Evolutionary conservation across 2,888 invertebrate genomes (phyloP).

Genomic region (Pyrocoelia pectoralis): DNA sequence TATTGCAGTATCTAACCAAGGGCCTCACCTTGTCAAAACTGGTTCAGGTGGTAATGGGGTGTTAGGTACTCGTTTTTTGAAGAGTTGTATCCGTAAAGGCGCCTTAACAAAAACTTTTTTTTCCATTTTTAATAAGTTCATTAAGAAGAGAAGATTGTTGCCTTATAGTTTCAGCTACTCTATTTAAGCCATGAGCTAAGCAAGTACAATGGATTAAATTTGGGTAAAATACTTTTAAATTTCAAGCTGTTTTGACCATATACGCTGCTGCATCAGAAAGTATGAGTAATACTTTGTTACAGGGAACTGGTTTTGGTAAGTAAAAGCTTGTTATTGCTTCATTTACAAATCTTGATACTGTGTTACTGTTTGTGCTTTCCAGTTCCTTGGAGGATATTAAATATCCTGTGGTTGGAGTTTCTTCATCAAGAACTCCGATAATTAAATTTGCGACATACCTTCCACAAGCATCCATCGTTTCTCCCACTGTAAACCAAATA

Average conservation of each 20-base stretch:
- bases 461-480: too few relatives aligned
- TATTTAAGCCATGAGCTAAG: slow-evolving; percentile 12
- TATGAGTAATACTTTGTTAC: background rate
- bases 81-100: background rate
- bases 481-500: too few relatives aligned
- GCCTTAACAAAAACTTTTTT: background rate
- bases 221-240: slow-evolving; percentile 3
- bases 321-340: too few relatives aligned
- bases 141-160: background rate
- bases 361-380: too few relatives aligned
- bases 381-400: too few relatives aligned
- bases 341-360: too few relatives aligned
- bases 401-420: too few relatives aligned
- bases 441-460: too few relatives aligned
- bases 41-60: background rate
- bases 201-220: slow-evolving; percentile 5
- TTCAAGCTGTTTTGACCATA: background rate
- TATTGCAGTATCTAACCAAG: background rate
- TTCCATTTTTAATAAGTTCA: background rate
- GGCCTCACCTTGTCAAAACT: background rate
- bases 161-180: background rate
- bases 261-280: background rate
- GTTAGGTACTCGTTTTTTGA: background rate
- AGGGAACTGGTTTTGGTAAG: too few relatives aligned
- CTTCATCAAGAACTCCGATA: too few relatives aligned